Percentiles rank a stretch among this genome's conserved stretches.
These are phyloP conservation scores for Psittacula derbiana DNA, from an alignment of 2,797 vertebrate species.

Conservation along the genomic window DNA sequence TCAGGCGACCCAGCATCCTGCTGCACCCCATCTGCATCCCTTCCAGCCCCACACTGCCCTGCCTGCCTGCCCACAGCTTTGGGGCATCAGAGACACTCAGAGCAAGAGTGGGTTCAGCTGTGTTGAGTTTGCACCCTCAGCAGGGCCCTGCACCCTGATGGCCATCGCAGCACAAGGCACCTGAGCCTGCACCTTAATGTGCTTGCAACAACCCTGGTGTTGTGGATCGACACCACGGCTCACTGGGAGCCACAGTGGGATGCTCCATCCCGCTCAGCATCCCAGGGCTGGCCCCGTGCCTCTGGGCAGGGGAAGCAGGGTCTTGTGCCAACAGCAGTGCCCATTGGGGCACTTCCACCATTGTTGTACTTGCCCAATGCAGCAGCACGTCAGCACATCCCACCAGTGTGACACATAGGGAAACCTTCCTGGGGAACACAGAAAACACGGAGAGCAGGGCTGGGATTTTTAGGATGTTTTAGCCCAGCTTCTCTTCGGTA, in stretches of 20 bases:
- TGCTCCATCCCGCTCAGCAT: background rate
- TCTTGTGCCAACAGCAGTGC: background rate
- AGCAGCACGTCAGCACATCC: background rate
- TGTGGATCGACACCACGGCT: background rate
- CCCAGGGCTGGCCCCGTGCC: background rate
- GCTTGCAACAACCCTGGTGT: accelerated
- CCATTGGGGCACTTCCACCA: background rate
- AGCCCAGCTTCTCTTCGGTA: background rate
- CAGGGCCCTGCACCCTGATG: background rate
- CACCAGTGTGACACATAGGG: background rate
- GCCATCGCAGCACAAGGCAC: background rate
- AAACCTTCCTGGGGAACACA: background rate
- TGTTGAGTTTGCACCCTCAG: background rate
- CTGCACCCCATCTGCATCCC: accelerated
- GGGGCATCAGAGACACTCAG: too few relatives aligned
- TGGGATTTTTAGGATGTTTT: constrained; percentile 10
- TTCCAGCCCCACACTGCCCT: accelerated
- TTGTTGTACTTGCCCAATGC: accelerated
- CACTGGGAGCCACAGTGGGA: background rate
- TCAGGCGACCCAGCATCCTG: too few relatives aligned
- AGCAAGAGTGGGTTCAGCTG: background rate
- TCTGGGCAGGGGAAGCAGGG: background rate
- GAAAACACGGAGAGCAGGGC: background rate
- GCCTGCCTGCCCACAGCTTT: background rate
- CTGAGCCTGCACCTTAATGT: background rate